These are phyloP conservation scores for Hypsopygia costalis DNA, from an alignment of 2,888 invertebrate species.

Conservation along the genomic window DNA sequence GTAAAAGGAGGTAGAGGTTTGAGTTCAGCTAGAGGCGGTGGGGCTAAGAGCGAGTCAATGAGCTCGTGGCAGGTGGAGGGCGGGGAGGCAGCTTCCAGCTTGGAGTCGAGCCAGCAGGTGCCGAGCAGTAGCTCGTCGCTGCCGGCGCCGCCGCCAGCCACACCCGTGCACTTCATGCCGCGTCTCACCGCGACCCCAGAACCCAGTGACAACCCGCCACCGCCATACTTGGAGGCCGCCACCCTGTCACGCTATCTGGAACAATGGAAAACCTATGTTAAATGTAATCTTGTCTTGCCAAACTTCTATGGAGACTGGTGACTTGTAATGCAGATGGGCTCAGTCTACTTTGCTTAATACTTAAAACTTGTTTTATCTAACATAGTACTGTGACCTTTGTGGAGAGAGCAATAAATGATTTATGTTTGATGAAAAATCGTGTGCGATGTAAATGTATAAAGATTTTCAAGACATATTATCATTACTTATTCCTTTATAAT, in stretches of 20 bases:
- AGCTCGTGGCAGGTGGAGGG: constrained; percentile 81
- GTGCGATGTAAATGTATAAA: too few relatives aligned
- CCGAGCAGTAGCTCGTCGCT: constrained; percentile 85
- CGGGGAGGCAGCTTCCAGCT: constrained; percentile 67
- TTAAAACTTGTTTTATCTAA: too few relatives aligned
- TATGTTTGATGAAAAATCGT: too few relatives aligned
- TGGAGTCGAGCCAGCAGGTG: constrained; percentile 86
- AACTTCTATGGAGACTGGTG: too few relatives aligned
- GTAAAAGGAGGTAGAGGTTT: constrained; percentile 92
- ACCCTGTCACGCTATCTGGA: constrained; percentile 70
- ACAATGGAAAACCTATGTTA: constrained; percentile 30
- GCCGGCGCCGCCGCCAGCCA: constrained; percentile 70
- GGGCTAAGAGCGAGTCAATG: constrained; percentile 84
- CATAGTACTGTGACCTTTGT: too few relatives aligned
- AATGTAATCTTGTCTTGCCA: too few relatives aligned
- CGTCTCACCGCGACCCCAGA: constrained; percentile 68
- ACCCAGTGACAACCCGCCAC: constrained; percentile 68
- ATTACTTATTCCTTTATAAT: too few relatives aligned
- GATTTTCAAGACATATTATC: too few relatives aligned
- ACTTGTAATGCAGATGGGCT: too few relatives aligned
- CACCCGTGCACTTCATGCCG: constrained; percentile 82
- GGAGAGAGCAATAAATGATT: too few relatives aligned
- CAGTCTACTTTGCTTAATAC: too few relatives aligned
- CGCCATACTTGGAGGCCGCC: constrained; percentile 78
- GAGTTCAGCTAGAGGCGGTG: constrained; percentile 87